Conservation (phyloP, 1,140 invertebrate genomes). For the Drosophila kepulauana region DNA sequence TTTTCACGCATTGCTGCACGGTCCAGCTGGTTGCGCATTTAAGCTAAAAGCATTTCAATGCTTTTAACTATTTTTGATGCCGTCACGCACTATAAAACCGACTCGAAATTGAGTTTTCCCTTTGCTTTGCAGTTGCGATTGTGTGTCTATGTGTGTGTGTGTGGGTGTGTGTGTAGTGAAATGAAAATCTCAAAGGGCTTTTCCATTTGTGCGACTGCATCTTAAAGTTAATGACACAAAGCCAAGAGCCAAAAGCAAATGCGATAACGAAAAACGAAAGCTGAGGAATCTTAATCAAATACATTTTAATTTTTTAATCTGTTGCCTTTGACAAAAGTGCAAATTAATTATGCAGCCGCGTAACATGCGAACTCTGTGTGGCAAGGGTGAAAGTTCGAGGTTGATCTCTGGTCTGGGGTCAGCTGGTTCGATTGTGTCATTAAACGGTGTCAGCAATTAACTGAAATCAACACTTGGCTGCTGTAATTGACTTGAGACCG, state of each 20-base stretch:
- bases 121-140: neutral
- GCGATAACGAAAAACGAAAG: neutral
- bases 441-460: constrained; percentile 72
- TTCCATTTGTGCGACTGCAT: constrained; percentile 39
- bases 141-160: neutral
- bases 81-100: constrained; percentile 76
- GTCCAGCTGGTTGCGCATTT: constrained; percentile 54
- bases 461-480: constrained; percentile 66
- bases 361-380: neutral
- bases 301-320: constrained; percentile 53
- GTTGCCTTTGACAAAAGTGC: constrained; percentile 35
- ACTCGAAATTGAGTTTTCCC: constrained; percentile 15
- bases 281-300: constrained; percentile 61
- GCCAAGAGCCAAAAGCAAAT: constrained; percentile 16
- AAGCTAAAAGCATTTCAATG: constrained; percentile 79
- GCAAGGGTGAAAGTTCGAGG: neutral
- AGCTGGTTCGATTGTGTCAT: constrained; percentile 50
- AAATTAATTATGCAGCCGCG: constrained; percentile 66
- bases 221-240: constrained; percentile 71
- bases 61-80: constrained; percentile 79
- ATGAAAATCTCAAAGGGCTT: constrained; percentile 24
- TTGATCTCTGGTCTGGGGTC: constrained; percentile 19
- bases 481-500: constrained; percentile 52
- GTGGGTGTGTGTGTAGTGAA: constrained; percentile 16
- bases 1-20: constrained; percentile 61